phyloP scores from a whole-genome alignment of 1,140 invertebrate genomes.

The Lepidurus arcticus region DNA sequence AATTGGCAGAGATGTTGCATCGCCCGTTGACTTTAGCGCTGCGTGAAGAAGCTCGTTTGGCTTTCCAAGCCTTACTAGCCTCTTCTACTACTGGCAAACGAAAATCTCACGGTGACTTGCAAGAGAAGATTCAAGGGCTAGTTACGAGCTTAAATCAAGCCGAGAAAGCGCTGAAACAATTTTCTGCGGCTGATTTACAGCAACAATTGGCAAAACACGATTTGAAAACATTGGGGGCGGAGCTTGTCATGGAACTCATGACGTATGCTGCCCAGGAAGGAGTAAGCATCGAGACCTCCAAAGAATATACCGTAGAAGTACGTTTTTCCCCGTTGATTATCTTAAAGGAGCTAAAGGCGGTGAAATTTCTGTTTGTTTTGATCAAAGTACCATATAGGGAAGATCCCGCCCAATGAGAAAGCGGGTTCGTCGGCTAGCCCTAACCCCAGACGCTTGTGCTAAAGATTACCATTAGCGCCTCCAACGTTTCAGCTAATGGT shows the following conservation, averaged over 20 bases:
- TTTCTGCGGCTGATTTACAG: constrained; percentile 55
- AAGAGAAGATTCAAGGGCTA: constrained; percentile 58
- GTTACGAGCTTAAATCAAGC: constrained; percentile 47
- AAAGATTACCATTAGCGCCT: too few species aligned
- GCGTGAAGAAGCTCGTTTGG: constrained; percentile 57
- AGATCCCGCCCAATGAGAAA: too few species aligned
- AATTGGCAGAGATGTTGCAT: constrained; percentile 45
- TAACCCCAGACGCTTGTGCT: too few species aligned
- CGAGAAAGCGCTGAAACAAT: constrained; percentile 74
- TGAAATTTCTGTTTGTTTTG: too few species aligned
- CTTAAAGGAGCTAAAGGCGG: too few species aligned
- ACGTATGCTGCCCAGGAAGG: constrained; percentile 46
- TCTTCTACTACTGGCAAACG: constrained; percentile 58
- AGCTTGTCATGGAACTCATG: constrained; percentile 72
- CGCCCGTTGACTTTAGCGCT: constrained; percentile 52
- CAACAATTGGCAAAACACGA: constrained; percentile 68
- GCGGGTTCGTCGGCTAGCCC: too few species aligned
- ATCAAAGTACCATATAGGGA: too few species aligned
- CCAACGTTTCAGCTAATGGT: too few species aligned
- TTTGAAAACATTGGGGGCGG: constrained; percentile 71
- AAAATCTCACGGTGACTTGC: constrained; percentile 69
- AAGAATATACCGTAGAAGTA: constrained; percentile 47
- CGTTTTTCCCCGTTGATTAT: neutral
- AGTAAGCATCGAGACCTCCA: constrained; percentile 42
- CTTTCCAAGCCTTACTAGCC: constrained; percentile 63